These are phyloP conservation scores for Oscheius sp. DNA, from an alignment of 2,888 invertebrate genomes.

Conservation along the genomic window DNA sequence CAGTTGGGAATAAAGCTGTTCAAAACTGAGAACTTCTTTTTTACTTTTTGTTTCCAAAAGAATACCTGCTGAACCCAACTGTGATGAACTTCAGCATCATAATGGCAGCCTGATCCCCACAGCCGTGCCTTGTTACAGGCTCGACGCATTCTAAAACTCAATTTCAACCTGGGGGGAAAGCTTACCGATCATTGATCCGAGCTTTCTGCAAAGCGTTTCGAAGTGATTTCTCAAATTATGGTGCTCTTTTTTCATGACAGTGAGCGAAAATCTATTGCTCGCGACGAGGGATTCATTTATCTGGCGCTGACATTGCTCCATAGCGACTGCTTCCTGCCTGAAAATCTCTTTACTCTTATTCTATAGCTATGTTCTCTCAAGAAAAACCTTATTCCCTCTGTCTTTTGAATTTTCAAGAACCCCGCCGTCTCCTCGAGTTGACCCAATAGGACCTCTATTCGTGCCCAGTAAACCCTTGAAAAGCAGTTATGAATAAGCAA, in stretches of 20 bases:
- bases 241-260: constrained; percentile 55
- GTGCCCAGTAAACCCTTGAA: constrained; percentile 28
- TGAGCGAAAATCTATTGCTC: constrained; percentile 49
- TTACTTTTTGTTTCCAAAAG: not conserved
- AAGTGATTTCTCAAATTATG: constrained; percentile 52
- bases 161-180: too few species aligned
- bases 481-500: constrained; percentile 28
- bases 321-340: constrained; percentile 49
- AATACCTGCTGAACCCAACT: constrained; percentile 56
- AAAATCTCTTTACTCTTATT: not conserved
- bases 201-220: constrained; percentile 54
- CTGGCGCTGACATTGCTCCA: constrained; percentile 44
- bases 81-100: constrained; percentile 61
- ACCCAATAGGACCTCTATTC: constrained; percentile 11
- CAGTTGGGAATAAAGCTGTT: constrained; percentile 57
- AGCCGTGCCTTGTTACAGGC: constrained; percentile 52
- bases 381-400: too few species aligned
- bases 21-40: constrained; percentile 46
- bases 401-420: not conserved
- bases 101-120: constrained; percentile 53
- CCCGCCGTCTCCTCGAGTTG: too few species aligned
- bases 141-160: constrained; percentile 59
- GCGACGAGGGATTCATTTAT: constrained; percentile 55
- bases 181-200: constrained; percentile 56
- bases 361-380: too few species aligned